Conservation (phyloP, 2,797 vertebrate genomes). For the Sylvilagus floridanus region DNA sequence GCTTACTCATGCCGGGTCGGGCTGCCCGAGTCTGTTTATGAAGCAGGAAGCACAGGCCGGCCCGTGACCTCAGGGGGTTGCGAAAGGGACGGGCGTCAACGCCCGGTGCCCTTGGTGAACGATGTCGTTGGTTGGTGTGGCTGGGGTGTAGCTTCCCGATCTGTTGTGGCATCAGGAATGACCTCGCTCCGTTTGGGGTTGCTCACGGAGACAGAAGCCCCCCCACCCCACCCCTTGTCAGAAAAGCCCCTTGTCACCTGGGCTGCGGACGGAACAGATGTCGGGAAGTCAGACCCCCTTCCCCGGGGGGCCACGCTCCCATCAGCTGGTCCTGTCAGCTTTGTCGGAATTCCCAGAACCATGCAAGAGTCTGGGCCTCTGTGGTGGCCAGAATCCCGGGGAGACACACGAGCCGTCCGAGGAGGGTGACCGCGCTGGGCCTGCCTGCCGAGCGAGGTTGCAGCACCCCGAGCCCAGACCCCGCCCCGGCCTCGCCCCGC, state of each 20-base stretch:
- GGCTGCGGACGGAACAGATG: not conserved
- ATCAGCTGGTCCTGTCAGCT: no score
- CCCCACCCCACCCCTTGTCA: no score
- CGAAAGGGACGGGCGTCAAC: fast-evolving
- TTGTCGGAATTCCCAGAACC: not conserved
- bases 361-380: not conserved
- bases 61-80: not conserved
- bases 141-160: not conserved
- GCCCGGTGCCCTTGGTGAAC: not conserved
- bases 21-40: not conserved
- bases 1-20: fast-evolving
- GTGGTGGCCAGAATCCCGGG: not conserved
- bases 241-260: fast-evolving
- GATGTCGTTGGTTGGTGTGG: not conserved
- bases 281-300: not conserved
- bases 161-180: fast-evolving
- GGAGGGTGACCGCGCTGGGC: not conserved
- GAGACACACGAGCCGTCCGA: not conserved
- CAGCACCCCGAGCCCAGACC: no score
- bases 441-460: not conserved
- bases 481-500: fast-evolving
- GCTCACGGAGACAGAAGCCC: not conserved
- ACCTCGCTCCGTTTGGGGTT: not conserved
- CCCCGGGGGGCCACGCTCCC: fast-evolving
- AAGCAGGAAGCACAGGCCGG: not conserved